phyloP scores from a whole-genome alignment of 2,113 vertebrate genomes.

The Notothenia coriiceps region DNA sequence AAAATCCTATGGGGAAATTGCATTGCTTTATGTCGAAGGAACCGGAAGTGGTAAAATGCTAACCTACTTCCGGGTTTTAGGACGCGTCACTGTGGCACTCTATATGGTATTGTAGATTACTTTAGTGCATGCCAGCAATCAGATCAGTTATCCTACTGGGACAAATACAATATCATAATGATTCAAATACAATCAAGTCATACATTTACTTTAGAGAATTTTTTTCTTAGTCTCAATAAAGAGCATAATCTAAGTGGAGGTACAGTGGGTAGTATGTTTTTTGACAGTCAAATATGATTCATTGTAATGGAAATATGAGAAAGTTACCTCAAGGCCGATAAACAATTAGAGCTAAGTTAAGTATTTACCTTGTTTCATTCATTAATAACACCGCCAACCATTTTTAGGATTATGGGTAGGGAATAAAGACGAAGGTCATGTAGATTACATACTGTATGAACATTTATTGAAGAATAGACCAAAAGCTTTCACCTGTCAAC shows the following conservation, averaged over 20 bases:
- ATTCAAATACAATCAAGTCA: constrained; percentile 14
- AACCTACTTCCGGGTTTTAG: too few species aligned
- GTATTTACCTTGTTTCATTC: too few species aligned
- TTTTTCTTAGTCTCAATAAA: not conserved
- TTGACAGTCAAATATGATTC: constrained; percentile 1
- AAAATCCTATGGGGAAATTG: too few species aligned
- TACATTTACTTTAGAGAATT: not conserved
- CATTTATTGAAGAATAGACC: not conserved
- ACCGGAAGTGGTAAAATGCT: too few species aligned
- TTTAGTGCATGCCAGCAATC: constrained; percentile 26
- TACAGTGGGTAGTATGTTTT: not conserved
- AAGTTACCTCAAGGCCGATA: too few species aligned
- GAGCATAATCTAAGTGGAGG: not conserved
- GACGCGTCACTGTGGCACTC: too few species aligned
- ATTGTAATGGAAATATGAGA: constrained; percentile 7
- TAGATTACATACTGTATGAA: not conserved
- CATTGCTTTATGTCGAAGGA: too few species aligned
- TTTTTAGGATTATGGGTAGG: too few species aligned
- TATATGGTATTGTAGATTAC: not conserved
- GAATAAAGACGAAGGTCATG: not conserved
- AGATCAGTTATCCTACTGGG: constrained; percentile 5
- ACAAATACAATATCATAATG: constrained; percentile 8
- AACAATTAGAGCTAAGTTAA: too few species aligned
- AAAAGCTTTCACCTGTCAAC: not conserved
- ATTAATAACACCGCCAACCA: too few species aligned